Conservation (phyloP, 2,797 vertebrate species). For the Merluccius polli region DNA sequence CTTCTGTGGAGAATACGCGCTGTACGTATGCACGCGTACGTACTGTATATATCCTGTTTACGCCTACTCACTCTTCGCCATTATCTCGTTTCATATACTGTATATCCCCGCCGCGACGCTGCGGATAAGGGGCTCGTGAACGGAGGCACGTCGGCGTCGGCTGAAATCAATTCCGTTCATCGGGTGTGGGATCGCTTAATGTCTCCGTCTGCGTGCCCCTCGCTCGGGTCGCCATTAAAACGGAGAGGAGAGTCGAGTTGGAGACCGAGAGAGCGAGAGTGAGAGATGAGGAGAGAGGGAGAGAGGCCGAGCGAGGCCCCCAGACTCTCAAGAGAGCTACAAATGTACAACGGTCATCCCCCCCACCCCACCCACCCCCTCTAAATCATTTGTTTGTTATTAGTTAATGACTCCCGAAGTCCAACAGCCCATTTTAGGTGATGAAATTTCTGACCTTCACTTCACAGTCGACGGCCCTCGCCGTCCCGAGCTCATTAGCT, state of each 20-base stretch:
- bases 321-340: constrained; percentile 35
- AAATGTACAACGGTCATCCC: constrained; percentile 35
- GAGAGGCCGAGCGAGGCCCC: not conserved
- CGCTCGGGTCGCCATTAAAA: constrained; percentile 19
- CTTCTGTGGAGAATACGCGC: not conserved
- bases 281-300: constrained; percentile 14
- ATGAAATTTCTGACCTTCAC: constrained; percentile 71
- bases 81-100: too few relatives aligned
- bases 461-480: constrained; percentile 68
- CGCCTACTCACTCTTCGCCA: too few relatives aligned
- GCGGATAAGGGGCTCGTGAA: not conserved
- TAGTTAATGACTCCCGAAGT: constrained; percentile 72
- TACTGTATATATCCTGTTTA: not conserved
- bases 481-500: constrained; percentile 69
- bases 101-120: not conserved
- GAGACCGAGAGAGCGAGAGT: constrained; percentile 50
- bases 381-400: constrained; percentile 73
- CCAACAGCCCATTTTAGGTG: constrained; percentile 63
- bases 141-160: constrained; percentile 4
- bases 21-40: not conserved
- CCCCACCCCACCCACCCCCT: constrained; percentile 15
- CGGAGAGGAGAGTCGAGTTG: not conserved
- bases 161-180: constrained; percentile 18
- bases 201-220: constrained; percentile 33
- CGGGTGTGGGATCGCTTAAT: not conserved